These are phyloP conservation scores for Trinectes maculatus DNA, from an alignment of 2,113 vertebrate genomes.

Conservation along the genomic window DNA sequence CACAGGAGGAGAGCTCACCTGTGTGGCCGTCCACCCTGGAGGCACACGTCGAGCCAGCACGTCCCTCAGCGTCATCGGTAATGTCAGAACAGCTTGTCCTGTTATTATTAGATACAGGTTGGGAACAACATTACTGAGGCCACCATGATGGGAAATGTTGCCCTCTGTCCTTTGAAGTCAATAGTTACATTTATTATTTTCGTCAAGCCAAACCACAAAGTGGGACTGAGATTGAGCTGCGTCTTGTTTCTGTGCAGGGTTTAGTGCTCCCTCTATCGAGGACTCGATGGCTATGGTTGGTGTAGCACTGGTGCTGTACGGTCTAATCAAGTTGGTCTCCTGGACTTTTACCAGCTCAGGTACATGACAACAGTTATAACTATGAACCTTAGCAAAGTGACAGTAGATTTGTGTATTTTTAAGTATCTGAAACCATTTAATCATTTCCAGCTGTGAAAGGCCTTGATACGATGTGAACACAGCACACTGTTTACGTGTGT, in stretches of 20 bases:
- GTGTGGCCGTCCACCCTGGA: constrained; percentile 80
- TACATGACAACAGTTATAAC: constrained; percentile 36
- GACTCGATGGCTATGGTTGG: constrained; percentile 86
- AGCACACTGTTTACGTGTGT: no score
- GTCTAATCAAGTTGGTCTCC: constrained; percentile 77
- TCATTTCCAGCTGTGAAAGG: accelerated
- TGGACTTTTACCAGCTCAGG: constrained; percentile 76
- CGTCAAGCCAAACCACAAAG: neutral
- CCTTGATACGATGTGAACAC: no score
- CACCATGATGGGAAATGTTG: no score
- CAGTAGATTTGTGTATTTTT: no score
- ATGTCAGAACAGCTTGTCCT: neutral
- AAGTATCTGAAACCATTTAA: neutral
- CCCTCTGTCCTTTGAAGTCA: no score
- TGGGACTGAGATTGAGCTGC: neutral
- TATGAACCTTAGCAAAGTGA: no score
- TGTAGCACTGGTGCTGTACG: constrained; percentile 81
- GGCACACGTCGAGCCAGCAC: constrained; percentile 58
- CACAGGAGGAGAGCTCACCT: constrained; percentile 79
- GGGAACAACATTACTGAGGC: neutral
- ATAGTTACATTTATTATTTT: no score
- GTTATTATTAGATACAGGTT: neutral
- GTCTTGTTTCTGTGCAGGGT: constrained; percentile 57
- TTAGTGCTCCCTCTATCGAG: constrained; percentile 78
- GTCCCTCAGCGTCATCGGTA: constrained; percentile 78